phyloP scores from a whole-genome alignment of 2,113 vertebrate species.

The Brachyhypopomus gauderio region DNA sequence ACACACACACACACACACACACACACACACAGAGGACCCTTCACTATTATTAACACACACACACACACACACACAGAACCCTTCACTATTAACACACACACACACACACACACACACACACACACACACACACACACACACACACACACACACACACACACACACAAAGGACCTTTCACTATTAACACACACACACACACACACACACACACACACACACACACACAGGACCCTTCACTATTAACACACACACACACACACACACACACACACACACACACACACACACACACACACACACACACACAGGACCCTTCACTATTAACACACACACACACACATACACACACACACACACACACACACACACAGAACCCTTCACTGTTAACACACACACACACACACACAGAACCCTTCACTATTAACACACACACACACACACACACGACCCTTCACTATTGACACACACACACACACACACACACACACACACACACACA shows the following conservation, averaged over 20 bases:
- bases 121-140: too few relatives aligned
- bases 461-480: conserved; percentile 23
- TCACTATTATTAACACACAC: conserved; percentile 19
- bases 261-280: too few relatives aligned
- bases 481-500: too few relatives aligned
- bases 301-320: conserved; percentile 34
- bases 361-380: too few relatives aligned
- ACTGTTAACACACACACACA: conserved; percentile 23
- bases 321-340: conserved; percentile 20
- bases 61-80: conserved; percentile 33
- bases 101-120: conserved; percentile 33
- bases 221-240: too few relatives aligned
- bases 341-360: conserved; percentile 40
- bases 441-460: conserved; percentile 35
- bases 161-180: conserved; percentile 37
- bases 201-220: conserved; percentile 41
- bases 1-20: conserved; percentile 34
- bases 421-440: too few relatives aligned
- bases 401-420: too few relatives aligned
- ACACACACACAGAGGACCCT: conserved; percentile 34
- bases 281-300: conserved; percentile 26
- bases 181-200: conserved; percentile 20
- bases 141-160: conserved; percentile 30
- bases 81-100: conserved; percentile 24
- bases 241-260: conserved; percentile 23